Base-by-base conservation (phyloP, 2,888 invertebrate species). In the Aelia acuminata region DNA sequence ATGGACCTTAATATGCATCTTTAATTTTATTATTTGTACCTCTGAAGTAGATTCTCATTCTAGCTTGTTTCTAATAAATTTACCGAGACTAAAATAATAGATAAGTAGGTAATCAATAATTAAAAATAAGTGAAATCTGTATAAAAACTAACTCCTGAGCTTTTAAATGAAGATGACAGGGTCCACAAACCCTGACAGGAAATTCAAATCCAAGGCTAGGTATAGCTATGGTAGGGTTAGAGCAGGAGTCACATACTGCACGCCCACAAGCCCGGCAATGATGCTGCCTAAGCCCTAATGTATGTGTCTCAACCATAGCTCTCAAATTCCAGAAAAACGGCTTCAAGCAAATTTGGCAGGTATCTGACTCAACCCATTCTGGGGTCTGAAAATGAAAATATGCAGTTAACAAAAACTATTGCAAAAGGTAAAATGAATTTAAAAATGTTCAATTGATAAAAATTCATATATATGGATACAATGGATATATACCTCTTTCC, bases 301-400 rank as follows among this genome's bases (percentile, higher is more conserved):
- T 98, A 91, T 97, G 96, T 93, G 97, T 97, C 93, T 99, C 98
- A 97, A 99, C 98, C 99, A 99, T 99, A 20, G 97, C 98, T 90
- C 97, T 95, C 87, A 99, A 94, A 93, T 99, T 99, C 99, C 99
- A 99, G 93, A 99, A 99, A 93, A 99, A 99, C 39, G 99, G 99
- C 89, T 96, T 94, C 87, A 96, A 95, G 92, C 99, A 99, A 89
- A 97, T 94, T 94, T 99, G 96, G 92, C 99, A 99, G 75, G 95
- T 94, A 92, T 99, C 99, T 75, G 97, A 96, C 92, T 99, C 98
- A 90, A 95, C 95, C 99, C 99, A 99, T 90, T 96, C 96, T 22
- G 99, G 98, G 0, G 98, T 98, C 94, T 95, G 91, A 35, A 70
- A 70, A 70, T 20, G 35, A 70, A 70, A 70, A 57, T 10, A 31